Conservation (phyloP, 1,140 invertebrate species). For the Colletes gigas region DNA sequence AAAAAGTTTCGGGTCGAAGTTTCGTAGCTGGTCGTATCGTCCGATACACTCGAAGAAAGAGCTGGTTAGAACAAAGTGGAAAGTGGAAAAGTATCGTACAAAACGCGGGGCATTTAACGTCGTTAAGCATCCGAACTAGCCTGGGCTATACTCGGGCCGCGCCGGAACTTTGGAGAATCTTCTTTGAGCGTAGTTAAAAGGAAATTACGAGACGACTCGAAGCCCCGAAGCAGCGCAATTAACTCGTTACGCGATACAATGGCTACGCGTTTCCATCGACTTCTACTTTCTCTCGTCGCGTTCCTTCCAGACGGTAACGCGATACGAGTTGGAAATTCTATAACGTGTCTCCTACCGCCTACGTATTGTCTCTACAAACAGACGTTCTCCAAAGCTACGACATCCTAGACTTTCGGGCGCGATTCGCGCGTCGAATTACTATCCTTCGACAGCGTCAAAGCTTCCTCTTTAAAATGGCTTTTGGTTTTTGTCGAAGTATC, state of each 20-base stretch:
- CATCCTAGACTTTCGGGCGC: neutral
- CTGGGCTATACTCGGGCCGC: neutral
- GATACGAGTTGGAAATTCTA: neutral
- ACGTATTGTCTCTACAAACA: neutral
- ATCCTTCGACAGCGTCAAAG: no score
- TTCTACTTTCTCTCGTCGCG: neutral
- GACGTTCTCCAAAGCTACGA: neutral
- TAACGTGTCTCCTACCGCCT: neutral
- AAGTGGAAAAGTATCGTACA: conserved; percentile 32
- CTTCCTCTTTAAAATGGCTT: no score
- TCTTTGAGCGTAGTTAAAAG: conserved; percentile 10
- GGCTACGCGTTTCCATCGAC: conserved; percentile 11
- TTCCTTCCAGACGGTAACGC: neutral
- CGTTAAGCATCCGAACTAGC: conserved; percentile 33
- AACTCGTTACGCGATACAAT: conserved; percentile 36
- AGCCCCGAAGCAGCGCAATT: conserved; percentile 4
- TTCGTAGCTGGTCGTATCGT: neutral
- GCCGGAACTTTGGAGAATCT: conserved; percentile 25
- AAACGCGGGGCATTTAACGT: conserved; percentile 29
- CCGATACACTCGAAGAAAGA: neutral
- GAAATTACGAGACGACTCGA: neutral
- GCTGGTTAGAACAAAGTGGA: neutral
- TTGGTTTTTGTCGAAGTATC: no score
- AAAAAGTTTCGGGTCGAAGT: neutral
- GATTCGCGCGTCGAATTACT: no score